These are phyloP conservation scores for Helleia helle DNA, from an alignment of 2,888 invertebrate genomes.

Conservation along the genomic window DNA sequence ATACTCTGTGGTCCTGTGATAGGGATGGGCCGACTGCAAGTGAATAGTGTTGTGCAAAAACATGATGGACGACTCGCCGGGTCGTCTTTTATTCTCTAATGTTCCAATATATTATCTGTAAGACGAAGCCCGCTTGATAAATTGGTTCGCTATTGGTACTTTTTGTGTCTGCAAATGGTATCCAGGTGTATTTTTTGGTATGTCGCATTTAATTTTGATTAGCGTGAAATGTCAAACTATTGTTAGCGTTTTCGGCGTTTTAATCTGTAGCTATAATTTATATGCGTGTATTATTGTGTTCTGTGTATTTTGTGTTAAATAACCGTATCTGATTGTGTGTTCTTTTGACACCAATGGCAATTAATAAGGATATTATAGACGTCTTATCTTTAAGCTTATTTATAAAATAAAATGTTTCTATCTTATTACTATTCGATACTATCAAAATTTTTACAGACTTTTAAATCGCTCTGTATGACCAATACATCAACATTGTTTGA, in stretches of 20 bases:
- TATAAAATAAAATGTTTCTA: no score
- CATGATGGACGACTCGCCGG: conserved; percentile 56
- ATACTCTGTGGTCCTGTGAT: conserved; percentile 1
- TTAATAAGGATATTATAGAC: no score
- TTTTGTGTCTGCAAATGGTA: conserved; percentile 43
- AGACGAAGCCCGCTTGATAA: conserved; percentile 52
- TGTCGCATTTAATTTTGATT: conserved; percentile 28
- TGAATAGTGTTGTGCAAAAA: conserved; percentile 33
- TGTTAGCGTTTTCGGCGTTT: conserved; percentile 11
- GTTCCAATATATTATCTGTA: conserved; percentile 64
- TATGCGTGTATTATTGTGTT: conserved; percentile 6
- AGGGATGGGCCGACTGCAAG: conserved; percentile 12
- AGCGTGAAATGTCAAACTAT: conserved; percentile 21
- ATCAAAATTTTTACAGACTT: no score
- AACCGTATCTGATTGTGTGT: background rate
- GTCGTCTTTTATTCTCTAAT: conserved; percentile 65
- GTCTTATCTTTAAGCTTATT: no score
- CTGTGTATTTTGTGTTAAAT: conserved; percentile 1
- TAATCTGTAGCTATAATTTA: conserved; percentile 9
- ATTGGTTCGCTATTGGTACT: conserved; percentile 43
- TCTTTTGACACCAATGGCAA: background rate
- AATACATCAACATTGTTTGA: no score
- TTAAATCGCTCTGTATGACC: no score
- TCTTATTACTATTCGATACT: no score
- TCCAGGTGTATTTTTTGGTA: conserved; percentile 29